phyloP scores from a whole-genome alignment of 2,888 invertebrate genomes.

The Melitaea athalia region DNA sequence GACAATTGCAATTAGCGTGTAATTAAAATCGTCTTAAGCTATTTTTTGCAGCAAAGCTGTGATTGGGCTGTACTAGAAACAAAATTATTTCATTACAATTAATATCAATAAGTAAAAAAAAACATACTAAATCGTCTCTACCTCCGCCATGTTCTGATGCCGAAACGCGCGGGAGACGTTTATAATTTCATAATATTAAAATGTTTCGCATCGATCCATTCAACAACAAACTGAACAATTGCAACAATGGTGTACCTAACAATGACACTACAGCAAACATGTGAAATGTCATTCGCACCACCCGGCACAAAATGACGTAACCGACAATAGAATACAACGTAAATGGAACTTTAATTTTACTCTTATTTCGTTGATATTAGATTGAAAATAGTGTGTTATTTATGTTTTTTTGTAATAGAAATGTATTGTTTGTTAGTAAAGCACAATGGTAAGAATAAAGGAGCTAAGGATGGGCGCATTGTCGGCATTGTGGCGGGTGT shows the following conservation, averaged over 20 bases:
- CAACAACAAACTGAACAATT: constrained; percentile 73
- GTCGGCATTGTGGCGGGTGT: constrained; percentile 79
- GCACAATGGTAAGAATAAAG: constrained; percentile 76
- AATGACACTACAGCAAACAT: constrained; percentile 81
- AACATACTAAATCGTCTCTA: constrained; percentile 40
- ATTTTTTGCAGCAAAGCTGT: too few species aligned
- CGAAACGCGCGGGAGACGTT: constrained; percentile 74
- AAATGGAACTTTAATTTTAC: constrained; percentile 17
- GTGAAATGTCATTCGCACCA: constrained; percentile 65
- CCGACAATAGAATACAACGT: constrained; percentile 3
- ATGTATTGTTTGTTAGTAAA: constrained; percentile 70
- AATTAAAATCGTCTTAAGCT: too few species aligned
- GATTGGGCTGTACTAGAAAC: too few species aligned
- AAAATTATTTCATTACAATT: too few species aligned
- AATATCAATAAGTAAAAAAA: background rate
- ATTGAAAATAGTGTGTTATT: constrained; percentile 16
- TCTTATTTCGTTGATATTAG: constrained; percentile 38
- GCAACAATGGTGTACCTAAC: constrained; percentile 78
- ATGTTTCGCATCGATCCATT: constrained; percentile 78
- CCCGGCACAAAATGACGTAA: constrained; percentile 45
- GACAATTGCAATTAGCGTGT: too few species aligned
- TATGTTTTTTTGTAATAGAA: constrained; percentile 38
- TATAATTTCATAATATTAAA: constrained; percentile 82
- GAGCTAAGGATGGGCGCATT: constrained; percentile 79
- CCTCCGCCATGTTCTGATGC: constrained; percentile 34